These are phyloP conservation scores for Dromococcyx pavoninus DNA, from an alignment of 2,797 vertebrate genomes.

Conservation along the genomic window DNA sequence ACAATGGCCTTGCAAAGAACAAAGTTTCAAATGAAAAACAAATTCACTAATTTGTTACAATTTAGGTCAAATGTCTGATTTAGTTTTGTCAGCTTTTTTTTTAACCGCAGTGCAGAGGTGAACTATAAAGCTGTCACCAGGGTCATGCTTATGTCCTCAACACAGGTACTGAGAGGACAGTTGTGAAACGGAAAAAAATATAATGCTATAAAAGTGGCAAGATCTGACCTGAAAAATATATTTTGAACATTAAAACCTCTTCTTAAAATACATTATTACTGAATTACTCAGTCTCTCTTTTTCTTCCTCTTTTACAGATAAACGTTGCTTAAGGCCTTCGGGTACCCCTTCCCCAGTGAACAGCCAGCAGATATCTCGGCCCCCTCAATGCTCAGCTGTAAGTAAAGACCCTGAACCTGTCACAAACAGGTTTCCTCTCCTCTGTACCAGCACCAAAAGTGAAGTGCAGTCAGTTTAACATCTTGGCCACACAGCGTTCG, in stretches of 20 bases:
- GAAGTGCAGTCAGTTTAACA: background rate
- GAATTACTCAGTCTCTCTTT: background rate
- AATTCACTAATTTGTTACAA: background rate
- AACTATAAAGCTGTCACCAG: background rate
- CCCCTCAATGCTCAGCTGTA: background rate
- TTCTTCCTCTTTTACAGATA: slow-evolving; percentile 63
- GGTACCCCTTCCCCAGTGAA: background rate
- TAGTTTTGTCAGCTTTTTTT: background rate
- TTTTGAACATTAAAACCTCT: background rate
- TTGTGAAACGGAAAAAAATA: background rate
- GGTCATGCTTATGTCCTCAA: background rate
- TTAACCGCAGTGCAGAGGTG: background rate
- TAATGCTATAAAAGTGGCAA: background rate
- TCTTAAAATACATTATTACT: background rate
- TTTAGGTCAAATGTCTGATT: background rate
- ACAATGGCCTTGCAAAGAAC: fast-evolving
- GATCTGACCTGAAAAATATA: background rate
- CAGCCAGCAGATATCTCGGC: background rate
- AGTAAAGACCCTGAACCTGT: background rate
- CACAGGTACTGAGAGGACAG: background rate
- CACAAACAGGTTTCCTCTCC: background rate
- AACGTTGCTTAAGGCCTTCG: slow-evolving; percentile 40
- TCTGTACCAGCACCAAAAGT: background rate
- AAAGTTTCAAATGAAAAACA: background rate
- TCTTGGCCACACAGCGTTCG: background rate